Conservation (phyloP, 2,797 vertebrate genomes). For the Sphaeramia orbicularis region DNA sequence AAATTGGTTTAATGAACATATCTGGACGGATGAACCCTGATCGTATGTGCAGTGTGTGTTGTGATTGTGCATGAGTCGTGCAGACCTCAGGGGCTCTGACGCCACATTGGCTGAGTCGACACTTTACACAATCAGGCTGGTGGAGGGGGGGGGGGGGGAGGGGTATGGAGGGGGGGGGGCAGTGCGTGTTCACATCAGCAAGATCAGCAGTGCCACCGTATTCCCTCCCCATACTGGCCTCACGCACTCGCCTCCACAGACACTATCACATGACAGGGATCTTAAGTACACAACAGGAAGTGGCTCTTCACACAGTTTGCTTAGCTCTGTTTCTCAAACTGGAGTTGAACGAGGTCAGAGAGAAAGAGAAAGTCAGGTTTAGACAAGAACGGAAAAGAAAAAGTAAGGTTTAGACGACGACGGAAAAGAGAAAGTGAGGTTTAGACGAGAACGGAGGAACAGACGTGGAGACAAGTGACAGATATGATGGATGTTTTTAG, state of each 20-base stretch:
- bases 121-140: slow-evolving; percentile 78
- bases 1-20: too few relatives aligned
- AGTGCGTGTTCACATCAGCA: slow-evolving; percentile 76
- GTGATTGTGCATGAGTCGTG: slow-evolving; percentile 52
- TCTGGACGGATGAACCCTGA: not conserved
- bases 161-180: not conserved
- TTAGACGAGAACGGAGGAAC: too few relatives aligned
- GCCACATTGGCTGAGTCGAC: slow-evolving; percentile 81
- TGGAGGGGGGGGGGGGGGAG: not conserved
- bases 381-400: not conserved
- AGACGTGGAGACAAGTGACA: too few relatives aligned
- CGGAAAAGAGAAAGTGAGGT: too few relatives aligned
- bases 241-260: slow-evolving; percentile 69
- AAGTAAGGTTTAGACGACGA: too few relatives aligned
- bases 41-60: slow-evolving; percentile 18
- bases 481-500: too few relatives aligned
- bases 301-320: slow-evolving; percentile 82
- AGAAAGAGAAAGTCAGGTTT: slow-evolving; percentile 39
- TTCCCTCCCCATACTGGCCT: slow-evolving; percentile 71
- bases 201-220: slow-evolving; percentile 80
- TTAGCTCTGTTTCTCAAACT: slow-evolving; percentile 73
- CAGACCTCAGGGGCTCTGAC: slow-evolving; percentile 56
- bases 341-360: slow-evolving; percentile 57
- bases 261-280: slow-evolving; percentile 80
- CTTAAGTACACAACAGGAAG: slow-evolving; percentile 85